Evolutionary conservation across 2,888 invertebrate species (phyloP).

Genomic region (Adelphocoris suturalis): DNA sequence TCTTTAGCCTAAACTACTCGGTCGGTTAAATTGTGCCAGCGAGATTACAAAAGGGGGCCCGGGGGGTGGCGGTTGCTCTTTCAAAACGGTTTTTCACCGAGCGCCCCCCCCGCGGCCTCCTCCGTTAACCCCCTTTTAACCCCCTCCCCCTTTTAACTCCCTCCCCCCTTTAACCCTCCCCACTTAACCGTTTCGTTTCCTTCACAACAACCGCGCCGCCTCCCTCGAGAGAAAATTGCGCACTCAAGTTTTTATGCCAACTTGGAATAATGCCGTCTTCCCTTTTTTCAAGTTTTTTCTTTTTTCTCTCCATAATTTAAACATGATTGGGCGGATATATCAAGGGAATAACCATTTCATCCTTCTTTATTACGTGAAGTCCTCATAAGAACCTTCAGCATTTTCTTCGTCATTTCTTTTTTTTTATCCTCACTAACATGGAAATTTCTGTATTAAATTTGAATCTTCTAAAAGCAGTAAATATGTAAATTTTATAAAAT

Average conservation of each 20-base stretch:
- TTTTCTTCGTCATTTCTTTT: not conserved
- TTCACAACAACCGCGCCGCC: slow-evolving; percentile 29
- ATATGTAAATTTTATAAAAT: too few relatives aligned
- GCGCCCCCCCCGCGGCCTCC: slow-evolving; percentile 4
- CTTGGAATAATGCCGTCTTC: slow-evolving; percentile 30
- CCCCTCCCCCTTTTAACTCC: not conserved
- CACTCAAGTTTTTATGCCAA: slow-evolving; percentile 57
- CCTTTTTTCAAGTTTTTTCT: slow-evolving; percentile 6
- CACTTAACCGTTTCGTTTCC: slow-evolving; percentile 44
- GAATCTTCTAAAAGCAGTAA: too few relatives aligned
- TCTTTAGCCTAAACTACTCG: slow-evolving; percentile 72
- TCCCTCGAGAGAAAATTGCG: slow-evolving; percentile 65
- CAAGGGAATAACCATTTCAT: slow-evolving; percentile 38
- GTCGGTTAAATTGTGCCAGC: slow-evolving; percentile 72
- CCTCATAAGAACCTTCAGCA: not conserved
- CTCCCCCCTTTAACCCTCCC: slow-evolving; percentile 17
- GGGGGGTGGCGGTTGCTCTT: slow-evolving; percentile 54
- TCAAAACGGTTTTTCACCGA: slow-evolving; percentile 68
- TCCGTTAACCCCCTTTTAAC: not conserved
- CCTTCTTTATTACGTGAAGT: slow-evolving; percentile 7
- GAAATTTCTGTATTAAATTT: too few relatives aligned
- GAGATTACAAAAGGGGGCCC: slow-evolving; percentile 72
- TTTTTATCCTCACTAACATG: too few relatives aligned
- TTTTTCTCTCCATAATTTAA: slow-evolving; percentile 44
- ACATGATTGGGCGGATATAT: slow-evolving; percentile 11